Evolutionary conservation across 2,888 invertebrate genomes (phyloP), one percentile per base, ranked within the genome.

Genomic region (Amphimallon solstitiale): DNA sequence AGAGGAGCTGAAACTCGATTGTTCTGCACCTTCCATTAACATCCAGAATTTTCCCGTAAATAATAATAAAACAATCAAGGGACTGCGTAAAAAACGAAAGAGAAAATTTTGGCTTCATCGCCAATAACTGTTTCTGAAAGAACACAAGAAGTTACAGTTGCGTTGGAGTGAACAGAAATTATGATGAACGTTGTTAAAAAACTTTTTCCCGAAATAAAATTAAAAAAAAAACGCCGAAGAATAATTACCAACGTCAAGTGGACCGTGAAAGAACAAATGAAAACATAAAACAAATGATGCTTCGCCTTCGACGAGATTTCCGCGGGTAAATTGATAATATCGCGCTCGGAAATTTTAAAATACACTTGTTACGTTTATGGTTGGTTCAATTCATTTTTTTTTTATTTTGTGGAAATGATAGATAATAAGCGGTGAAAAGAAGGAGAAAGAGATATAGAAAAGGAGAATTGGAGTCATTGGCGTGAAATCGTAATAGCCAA

Each of bases 231-330:
- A 65, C 49, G 60, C 49, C 75, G 79, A 80, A 79, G 80, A 80
- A 80, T 80, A 79, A 80, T 80, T 80, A 78, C 77, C 75, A 73
- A 75, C 79, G 79, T 80, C 80, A 80, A 81, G 78, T 78, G 79
- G 78, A 72, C 79, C 76, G 79, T 79, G 78, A 80, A 80, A 77
- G 79, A 81, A 80, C 79, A 80, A 80, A 80, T 80, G 81, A 80
- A 81, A 81, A 80, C 79, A 79, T 79, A 79, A 80, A 81, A 80
- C 78, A 81, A 81, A 80, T 79, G 80, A 79, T 78, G 79, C 78
- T 73, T 74, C 63, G 70, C 68, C 9, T 29, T 73, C 63, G 34
- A 12, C 45, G 52, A 45, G 52, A 51, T 45, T 63, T 59, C 59
- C 56, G 56, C n/a, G 56, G 65, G 68, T 67, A 66, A 70, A 69